Evolutionary conservation across 92 coral and sea anemone species (phyloP), one percentile per base, ranked within the genome.

Genomic region (Virgularia gustaviana): DNA sequence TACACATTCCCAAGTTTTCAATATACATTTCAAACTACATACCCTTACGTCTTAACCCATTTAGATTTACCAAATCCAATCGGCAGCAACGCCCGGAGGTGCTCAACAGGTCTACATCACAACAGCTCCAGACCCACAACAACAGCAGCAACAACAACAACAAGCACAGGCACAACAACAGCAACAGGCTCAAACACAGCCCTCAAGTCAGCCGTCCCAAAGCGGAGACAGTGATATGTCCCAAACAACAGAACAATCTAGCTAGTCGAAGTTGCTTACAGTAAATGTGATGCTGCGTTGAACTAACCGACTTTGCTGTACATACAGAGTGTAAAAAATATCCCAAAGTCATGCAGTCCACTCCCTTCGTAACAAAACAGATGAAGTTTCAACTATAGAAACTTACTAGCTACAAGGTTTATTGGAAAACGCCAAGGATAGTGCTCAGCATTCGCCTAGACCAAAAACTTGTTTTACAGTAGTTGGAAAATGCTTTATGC

Each of bases 161-260:
- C 83, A 63, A 56, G 85, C 90, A 7, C 98, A 86, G 52, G 83
- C 71, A 37, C 91, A 88, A 60, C 90, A 84, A 73, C 90, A 78
- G 77, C 86, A 71, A 30, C n/a, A n/a, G n/a, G 81, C 78, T 56
- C 87, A 80, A 72, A 79, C 65, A 56, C 83, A 88, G 4, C 98
- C 84, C 49, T 64, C 81, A 8, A 58, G 88, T 2, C 88, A 84
- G 67, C 96, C 76, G 77, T 82, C 90, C 36, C 75, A 68, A 20
- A 31, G 60, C n/a, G 38, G 59, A 22, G 75, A 68, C 23, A 31
- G 27, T 32, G 75, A 68, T 49, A 43, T 49, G 2, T 49, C 75
- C 19, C 75, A 68, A 34, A 9, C 61, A 28, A 20, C 60, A 49
- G 75, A 68, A 16, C 75, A 68, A 33, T 61, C 49, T 15, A 45